Base-by-base conservation (phyloP, 2,113 vertebrate species). In the Syngnathoides biaculeatus region DNA sequence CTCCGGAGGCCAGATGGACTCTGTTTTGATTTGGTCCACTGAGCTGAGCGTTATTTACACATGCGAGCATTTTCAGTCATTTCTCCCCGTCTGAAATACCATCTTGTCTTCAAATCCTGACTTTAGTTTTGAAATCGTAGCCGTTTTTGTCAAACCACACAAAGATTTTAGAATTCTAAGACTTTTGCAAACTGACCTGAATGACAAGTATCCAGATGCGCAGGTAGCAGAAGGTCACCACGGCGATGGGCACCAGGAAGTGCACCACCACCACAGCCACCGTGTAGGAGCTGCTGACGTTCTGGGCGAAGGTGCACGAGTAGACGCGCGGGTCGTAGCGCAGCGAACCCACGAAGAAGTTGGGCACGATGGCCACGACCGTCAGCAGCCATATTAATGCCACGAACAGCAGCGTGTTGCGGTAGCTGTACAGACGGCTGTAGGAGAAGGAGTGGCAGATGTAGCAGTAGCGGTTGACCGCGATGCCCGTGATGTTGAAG, bases 401-500 rank as follows among this genome's bases (percentile, higher is more conserved):
- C 58, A 95, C 91, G 0, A 94, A 93, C 39, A 95, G 27, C 70
- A 94, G 85, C 0, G 92, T 93, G 89, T 94, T 94, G 88, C 93
- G 91, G 71, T 74, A 89, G 83, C 89, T 91, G 85, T 91, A 97
- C 65, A 95, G 80, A 65, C 89, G 92, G 59, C 92, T 92, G 75
- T 95, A 96, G 73, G 92, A 87, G 82, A 93, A 89, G 0, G 93
- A 93, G 83, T 94, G 95, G 81, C 95, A 96, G 86, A 96, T 93
- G 72, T 93, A 97, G 88, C 95, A 97, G 76, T 95, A 97, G 71
- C 93, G 84, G 89, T 96, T 95, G 71, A 96, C 90, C 50, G 95
- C 95, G 2, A 96, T 96, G 35, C 93, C 94, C 0, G 94, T 94
- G 88, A 97, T 95, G 91, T 93, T 95, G 89, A 97, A 98, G 84